A percentile compares a stretch with the other conserved stretches of the same genome.
Evolutionary conservation across 2,888 invertebrate genomes (phyloP).

Genomic region (Hipparchia sbordonii): DNA sequence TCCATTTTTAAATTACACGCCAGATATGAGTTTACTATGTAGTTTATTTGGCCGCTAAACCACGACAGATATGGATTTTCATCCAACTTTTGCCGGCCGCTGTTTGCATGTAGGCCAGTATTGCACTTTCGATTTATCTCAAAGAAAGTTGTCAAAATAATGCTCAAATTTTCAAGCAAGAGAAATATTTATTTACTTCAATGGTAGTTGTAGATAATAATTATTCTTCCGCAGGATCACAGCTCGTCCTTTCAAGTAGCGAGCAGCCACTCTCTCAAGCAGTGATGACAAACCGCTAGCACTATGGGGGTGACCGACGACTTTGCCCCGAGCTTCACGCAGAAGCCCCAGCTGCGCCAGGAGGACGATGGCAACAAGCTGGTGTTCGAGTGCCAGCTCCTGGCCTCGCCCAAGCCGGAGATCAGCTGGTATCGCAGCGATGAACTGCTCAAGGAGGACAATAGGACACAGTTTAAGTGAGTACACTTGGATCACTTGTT

Average conservation of each 20-base stretch:
- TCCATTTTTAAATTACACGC: too few relatives aligned
- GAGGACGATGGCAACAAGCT: constrained; percentile 98
- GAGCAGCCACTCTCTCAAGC: constrained; percentile 52
- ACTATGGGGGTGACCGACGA: constrained; percentile 94
- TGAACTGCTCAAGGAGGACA: constrained; percentile 91
- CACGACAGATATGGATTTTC: too few relatives aligned
- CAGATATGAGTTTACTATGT: too few relatives aligned
- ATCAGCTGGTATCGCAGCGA: constrained; percentile 96
- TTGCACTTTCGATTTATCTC: too few relatives aligned
- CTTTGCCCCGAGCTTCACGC: constrained; percentile 98
- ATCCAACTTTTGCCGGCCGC: too few relatives aligned
- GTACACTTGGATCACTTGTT: neutral
- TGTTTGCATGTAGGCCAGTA: too few relatives aligned
- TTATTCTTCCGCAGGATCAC: constrained; percentile 50
- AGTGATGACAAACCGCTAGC: constrained; percentile 74
- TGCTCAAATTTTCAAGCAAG: too few relatives aligned
- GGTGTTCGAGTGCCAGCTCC: constrained; percentile 96
- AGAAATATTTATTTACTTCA: too few relatives aligned
- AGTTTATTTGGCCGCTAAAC: too few relatives aligned
- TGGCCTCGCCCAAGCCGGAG: constrained; percentile 94
- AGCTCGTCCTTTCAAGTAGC: constrained; percentile 44
- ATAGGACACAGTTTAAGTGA: constrained; percentile 84
- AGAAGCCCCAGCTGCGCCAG: constrained; percentile 98
- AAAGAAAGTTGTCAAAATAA: too few relatives aligned
- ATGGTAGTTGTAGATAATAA: constrained; percentile 5